phyloP scores from a whole-genome alignment of 2,113 vertebrate genomes.

The Coturnix japonica region DNA sequence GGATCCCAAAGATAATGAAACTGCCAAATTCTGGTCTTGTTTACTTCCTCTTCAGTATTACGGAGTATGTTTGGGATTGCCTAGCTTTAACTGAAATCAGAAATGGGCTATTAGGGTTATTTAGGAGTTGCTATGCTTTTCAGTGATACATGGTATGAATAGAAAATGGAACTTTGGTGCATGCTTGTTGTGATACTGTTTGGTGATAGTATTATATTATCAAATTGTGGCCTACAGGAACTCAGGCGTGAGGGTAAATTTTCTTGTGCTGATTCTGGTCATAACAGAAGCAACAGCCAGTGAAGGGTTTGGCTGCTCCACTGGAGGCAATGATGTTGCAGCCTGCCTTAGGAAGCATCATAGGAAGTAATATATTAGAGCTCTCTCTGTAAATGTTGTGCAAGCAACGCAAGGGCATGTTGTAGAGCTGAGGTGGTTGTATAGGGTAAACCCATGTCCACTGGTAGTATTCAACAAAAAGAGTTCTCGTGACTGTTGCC shows the following conservation, averaged over 20 bases:
- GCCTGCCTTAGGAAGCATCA: background rate
- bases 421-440: background rate
- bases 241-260: background rate
- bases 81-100: background rate
- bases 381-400: background rate
- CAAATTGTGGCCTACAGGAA: background rate
- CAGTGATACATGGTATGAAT: background rate
- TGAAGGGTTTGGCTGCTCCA: background rate
- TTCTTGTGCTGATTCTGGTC: background rate
- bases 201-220: background rate
- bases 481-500: background rate
- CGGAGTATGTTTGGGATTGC: background rate
- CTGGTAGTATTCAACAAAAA: background rate
- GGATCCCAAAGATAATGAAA: background rate
- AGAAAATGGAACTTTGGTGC: background rate
- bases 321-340: background rate
- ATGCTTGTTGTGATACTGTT: background rate
- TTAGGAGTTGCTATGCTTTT: background rate
- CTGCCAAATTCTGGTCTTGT: background rate
- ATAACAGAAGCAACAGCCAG: background rate
- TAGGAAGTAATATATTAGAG: background rate
- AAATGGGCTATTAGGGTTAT: background rate
- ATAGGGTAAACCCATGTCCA: background rate
- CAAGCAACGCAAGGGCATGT: background rate
- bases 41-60: background rate